A percentile compares a stretch with the other conserved stretches of the same genome.
These are phyloP conservation scores for Entomobrya multifasciata DNA, from an alignment of 2,888 invertebrate species.

Conservation along the genomic window DNA sequence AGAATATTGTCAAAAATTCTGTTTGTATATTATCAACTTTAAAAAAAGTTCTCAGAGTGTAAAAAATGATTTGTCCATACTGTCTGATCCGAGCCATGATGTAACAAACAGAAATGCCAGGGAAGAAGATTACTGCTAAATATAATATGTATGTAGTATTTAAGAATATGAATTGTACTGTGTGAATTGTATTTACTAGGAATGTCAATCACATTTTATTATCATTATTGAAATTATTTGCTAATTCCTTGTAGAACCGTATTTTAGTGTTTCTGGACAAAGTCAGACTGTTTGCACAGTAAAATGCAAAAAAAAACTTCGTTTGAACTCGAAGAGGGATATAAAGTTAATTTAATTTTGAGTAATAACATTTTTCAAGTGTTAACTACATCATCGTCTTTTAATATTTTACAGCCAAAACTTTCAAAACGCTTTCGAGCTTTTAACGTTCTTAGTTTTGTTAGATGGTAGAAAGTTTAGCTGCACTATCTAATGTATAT, in stretches of 20 bases:
- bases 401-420: neutral
- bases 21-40: neutral
- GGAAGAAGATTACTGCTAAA: conserved; percentile 15
- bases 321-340: no score
- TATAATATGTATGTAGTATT: conserved; percentile 15
- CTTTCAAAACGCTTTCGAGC: conserved; percentile 8
- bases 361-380: no score
- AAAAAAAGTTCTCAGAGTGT: neutral
- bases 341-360: no score
- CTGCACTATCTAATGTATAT: no score
- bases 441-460: neutral
- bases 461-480: neutral
- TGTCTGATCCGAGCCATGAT: conserved; percentile 57
- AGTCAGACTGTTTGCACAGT: no score
- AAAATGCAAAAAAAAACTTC: no score
- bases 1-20: neutral
- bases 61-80: conserved; percentile 32
- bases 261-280: no score
- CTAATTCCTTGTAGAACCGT: no score
- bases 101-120: conserved; percentile 11
- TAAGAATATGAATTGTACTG: neutral
- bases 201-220: no score
- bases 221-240: no score
- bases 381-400: no score
- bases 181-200: neutral